phyloP scores from a whole-genome alignment of 2,888 invertebrate genomes.

The Drosophila bunnanda region DNA sequence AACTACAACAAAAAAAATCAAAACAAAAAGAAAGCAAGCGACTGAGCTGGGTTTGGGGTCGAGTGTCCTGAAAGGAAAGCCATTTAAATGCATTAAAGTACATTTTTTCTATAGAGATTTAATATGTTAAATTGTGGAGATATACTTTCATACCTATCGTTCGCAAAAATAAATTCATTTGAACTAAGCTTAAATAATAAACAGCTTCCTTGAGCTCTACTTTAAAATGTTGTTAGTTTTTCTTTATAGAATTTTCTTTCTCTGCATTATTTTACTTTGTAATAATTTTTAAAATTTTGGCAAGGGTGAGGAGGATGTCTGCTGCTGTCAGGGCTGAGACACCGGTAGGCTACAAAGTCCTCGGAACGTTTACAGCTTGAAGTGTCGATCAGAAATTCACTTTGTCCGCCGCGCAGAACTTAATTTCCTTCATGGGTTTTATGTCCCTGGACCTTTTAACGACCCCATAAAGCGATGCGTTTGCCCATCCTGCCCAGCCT shows the following conservation, averaged over 20 bases:
- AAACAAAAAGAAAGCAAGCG: conserved; percentile 25
- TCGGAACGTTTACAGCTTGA: conserved; percentile 13
- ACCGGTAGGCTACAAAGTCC: conserved; percentile 12
- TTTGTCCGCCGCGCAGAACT: conserved; percentile 54
- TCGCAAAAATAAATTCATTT: background rate
- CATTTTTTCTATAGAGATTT: conserved; percentile 47
- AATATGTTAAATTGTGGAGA: conserved; percentile 40
- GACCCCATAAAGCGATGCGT: conserved; percentile 70
- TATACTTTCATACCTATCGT: too few relatives aligned
- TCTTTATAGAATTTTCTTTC: background rate
- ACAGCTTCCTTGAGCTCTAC: background rate
- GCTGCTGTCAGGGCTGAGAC: conserved; percentile 3
- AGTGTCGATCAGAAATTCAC: conserved; percentile 43
- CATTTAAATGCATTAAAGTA: conserved; percentile 68
- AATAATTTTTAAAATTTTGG: background rate
- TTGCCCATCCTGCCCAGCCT: conserved; percentile 16
- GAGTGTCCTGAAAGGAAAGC: conserved; percentile 45
- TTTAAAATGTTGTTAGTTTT: too few relatives aligned
- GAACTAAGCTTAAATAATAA: too few relatives aligned
- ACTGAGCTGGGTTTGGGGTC: background rate
- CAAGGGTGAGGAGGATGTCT: background rate
- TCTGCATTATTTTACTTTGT: background rate
- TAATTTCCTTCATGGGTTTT: conserved; percentile 69
- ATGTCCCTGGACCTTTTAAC: conserved; percentile 70
- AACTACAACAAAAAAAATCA: conserved; percentile 19